Evolutionary conservation across 2,888 invertebrate species (phyloP).

Genomic region (Synergus gifuensis): DNA sequence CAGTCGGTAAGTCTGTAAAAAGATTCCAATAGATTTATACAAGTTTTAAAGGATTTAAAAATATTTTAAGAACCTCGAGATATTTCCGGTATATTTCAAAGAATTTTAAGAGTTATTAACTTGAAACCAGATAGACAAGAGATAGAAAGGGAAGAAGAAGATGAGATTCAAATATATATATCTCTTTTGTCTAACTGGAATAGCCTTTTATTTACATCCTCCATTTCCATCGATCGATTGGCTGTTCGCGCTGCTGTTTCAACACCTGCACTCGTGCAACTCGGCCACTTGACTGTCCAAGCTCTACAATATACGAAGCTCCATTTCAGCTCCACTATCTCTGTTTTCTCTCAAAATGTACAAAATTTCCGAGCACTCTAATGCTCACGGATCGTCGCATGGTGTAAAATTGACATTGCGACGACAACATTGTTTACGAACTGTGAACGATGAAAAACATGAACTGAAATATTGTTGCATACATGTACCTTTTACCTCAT

Average conservation of each 20-base stretch:
- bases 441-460: background rate
- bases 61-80: too few relatives aligned
- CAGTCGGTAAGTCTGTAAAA: too few relatives aligned
- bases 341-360: slow-evolving; percentile 20
- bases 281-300: slow-evolving; percentile 27
- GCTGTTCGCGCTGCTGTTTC: slow-evolving; percentile 2
- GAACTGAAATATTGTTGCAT: background rate
- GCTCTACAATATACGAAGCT: slow-evolving; percentile 29
- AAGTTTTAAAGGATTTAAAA: too few relatives aligned
- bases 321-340: slow-evolving; percentile 27
- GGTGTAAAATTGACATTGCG: background rate
- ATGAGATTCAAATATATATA: too few relatives aligned
- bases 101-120: too few relatives aligned
- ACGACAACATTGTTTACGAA: slow-evolving; percentile 12
- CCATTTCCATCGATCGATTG: slow-evolving; percentile 14
- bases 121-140: too few relatives aligned
- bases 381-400: background rate
- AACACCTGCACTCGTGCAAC: slow-evolving; percentile 29
- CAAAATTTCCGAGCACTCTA: background rate
- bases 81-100: too few relatives aligned
- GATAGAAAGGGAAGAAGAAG: too few relatives aligned
- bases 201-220: slow-evolving; percentile 10
- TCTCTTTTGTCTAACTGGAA: background rate
- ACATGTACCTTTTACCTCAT: background rate
- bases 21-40: too few relatives aligned